phyloP scores from a whole-genome alignment of 2,888 invertebrate genomes.

The Temnothorax ravouxi region DNA sequence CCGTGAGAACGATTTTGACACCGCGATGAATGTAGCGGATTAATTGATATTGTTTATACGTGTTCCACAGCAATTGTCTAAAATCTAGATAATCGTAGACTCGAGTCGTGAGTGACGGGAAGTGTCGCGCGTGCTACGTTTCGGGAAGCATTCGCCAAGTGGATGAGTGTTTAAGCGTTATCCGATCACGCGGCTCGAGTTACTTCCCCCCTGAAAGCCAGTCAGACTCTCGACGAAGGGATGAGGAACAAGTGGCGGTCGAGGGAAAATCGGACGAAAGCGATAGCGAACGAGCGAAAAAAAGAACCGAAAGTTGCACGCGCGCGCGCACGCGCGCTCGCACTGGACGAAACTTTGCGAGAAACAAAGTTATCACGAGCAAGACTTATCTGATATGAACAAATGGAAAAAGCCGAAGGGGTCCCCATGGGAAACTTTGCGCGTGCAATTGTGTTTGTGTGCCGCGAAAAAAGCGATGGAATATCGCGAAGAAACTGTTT shows the following conservation, averaged over 20 bases:
- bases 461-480: slow-evolving; percentile 20
- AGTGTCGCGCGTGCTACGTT: neutral
- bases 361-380: slow-evolving; percentile 27
- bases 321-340: too few species aligned
- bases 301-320: slow-evolving; percentile 11
- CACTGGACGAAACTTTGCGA: slow-evolving; percentile 3
- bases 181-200: neutral
- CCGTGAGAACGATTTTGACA: neutral
- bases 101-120: neutral
- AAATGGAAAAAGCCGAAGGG: slow-evolving; percentile 32
- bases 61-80: neutral
- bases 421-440: slow-evolving; percentile 14
- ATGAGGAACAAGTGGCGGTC: neutral
- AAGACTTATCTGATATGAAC: slow-evolving; percentile 44
- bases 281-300: slow-evolving; percentile 18
- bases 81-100: neutral
- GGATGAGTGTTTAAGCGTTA: slow-evolving; percentile 1
- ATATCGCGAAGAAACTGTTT: slow-evolving; percentile 40
- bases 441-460: slow-evolving; percentile 13
- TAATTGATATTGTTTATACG: neutral
- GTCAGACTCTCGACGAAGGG: neutral
- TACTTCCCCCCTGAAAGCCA: slow-evolving; percentile 2
- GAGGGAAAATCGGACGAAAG: neutral
- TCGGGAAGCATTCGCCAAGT: neutral
- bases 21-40: neutral